Percentiles rank a stretch among this genome's conserved stretches.
Conservation (phyloP, 2,888 invertebrate species). For the Cloeon dipterum region DNA sequence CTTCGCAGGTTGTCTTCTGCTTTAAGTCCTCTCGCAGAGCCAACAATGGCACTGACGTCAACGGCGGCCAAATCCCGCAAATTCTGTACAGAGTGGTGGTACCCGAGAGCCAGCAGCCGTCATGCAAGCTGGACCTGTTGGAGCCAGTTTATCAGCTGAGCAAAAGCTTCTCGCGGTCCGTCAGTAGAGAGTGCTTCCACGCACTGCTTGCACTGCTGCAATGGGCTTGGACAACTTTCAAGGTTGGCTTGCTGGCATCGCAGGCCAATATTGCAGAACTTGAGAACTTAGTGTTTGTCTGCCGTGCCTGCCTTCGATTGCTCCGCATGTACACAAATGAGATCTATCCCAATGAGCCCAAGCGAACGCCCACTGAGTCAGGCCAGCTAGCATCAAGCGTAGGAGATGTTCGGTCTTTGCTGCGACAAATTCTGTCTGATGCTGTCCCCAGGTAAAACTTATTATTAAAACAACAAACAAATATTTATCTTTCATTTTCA, state of each 20-base stretch:
- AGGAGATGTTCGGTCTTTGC: slow-evolving; percentile 57
- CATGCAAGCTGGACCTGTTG: slow-evolving; percentile 25
- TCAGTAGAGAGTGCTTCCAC: slow-evolving; percentile 67
- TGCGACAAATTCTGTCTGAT: slow-evolving; percentile 66
- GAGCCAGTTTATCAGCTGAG: slow-evolving; percentile 72
- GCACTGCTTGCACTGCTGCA: slow-evolving; percentile 62
- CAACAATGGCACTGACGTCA: slow-evolving; percentile 95
- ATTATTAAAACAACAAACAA: too few species aligned
- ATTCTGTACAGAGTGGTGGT: slow-evolving; percentile 49
- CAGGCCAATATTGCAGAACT: slow-evolving; percentile 36
- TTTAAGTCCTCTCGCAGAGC: slow-evolving; percentile 94
- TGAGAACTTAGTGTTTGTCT: slow-evolving; percentile 67
- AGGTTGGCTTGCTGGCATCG: slow-evolving; percentile 33
- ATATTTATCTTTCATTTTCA: too few species aligned
- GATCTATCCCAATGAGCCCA: slow-evolving; percentile 52
- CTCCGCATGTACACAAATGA: slow-evolving; percentile 72
- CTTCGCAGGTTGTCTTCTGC: slow-evolving; percentile 52
- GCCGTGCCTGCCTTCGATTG: slow-evolving; percentile 57
- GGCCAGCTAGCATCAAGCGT: slow-evolving; percentile 65
- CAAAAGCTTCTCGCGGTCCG: slow-evolving; percentile 66
- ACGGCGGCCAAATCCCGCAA: slow-evolving; percentile 93
- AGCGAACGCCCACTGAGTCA: slow-evolving; percentile 34
- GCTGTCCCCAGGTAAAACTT: slow-evolving; percentile 17
- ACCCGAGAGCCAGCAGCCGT: slow-evolving; percentile 34
- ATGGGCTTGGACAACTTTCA: slow-evolving; percentile 83